These are phyloP conservation scores for Eleginops maclovinus DNA, from an alignment of 2,113 vertebrate species.

Conservation along the genomic window DNA sequence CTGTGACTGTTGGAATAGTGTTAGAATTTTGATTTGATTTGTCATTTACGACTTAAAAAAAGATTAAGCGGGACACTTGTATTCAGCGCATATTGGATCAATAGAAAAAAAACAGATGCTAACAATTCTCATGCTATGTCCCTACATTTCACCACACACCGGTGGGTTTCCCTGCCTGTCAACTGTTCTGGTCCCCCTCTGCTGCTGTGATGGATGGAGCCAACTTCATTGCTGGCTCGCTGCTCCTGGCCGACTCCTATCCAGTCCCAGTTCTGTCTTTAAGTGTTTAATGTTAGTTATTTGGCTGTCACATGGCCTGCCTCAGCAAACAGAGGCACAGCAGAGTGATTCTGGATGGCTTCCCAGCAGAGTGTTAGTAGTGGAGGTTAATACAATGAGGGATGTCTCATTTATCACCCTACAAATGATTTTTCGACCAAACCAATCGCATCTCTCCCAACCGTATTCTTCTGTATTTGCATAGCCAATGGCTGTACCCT, in stretches of 20 bases:
- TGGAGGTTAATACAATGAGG: slow-evolving; percentile 48
- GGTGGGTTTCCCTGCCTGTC: slow-evolving; percentile 27
- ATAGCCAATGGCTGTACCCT: not conserved
- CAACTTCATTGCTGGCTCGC: slow-evolving; percentile 27
- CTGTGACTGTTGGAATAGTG: not conserved
- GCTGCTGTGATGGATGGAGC: slow-evolving; percentile 49
- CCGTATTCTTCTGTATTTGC: slow-evolving; percentile 9
- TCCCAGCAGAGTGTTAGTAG: slow-evolving; percentile 53
- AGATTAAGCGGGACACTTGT: not conserved
- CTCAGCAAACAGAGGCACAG: slow-evolving; percentile 56
- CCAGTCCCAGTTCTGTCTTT: slow-evolving; percentile 71
- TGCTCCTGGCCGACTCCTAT: slow-evolving; percentile 33
- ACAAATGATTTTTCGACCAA: slow-evolving; percentile 51
- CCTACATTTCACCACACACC: not conserved
- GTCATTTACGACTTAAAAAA: not conserved
- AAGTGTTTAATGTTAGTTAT: slow-evolving; percentile 73
- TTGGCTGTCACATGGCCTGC: slow-evolving; percentile 57
- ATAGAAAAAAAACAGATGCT: not conserved
- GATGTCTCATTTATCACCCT: slow-evolving; percentile 50
- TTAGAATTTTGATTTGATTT: not conserved
- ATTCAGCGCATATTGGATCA: not conserved
- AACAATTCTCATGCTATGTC: not conserved
- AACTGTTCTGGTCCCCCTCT: slow-evolving; percentile 18
- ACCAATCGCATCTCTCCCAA: slow-evolving; percentile 11
- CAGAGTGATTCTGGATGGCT: slow-evolving; percentile 63